Conservation (phyloP, 2,113 vertebrate genomes). For the Tetrao urogallus region DNA sequence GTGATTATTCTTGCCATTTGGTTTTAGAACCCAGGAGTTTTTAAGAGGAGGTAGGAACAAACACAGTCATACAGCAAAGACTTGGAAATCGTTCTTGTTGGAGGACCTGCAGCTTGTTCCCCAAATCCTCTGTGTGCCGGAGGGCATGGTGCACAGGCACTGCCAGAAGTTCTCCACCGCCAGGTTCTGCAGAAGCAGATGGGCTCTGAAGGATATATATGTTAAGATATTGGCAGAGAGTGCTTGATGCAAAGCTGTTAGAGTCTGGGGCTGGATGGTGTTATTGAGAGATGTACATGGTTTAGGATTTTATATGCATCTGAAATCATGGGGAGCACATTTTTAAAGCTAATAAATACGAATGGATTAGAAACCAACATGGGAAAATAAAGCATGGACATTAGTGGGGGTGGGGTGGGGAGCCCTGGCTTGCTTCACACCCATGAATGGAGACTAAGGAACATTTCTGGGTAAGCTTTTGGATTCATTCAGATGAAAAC, state of each 20-base stretch:
- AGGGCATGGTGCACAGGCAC: neutral
- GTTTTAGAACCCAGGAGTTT: neutral
- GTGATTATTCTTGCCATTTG: neutral
- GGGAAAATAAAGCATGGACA: neutral
- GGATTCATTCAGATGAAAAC: neutral
- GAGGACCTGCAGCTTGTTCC: conserved; percentile 7
- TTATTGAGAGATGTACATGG: neutral
- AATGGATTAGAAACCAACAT: neutral
- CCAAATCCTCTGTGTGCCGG: neutral
- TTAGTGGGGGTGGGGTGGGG: neutral
- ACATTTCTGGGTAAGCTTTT: neutral
- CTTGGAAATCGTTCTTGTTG: neutral
- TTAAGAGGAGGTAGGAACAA: neutral
- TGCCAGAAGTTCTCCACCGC: neutral
- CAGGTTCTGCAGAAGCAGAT: conserved; percentile 44
- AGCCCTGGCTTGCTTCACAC: neutral
- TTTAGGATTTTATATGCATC: neutral
- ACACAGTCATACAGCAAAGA: neutral
- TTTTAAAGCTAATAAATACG: neutral
- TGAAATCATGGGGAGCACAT: neutral
- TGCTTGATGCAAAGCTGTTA: neutral
- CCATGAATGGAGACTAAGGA: neutral
- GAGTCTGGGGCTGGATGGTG: conserved; percentile 2
- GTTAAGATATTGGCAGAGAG: conserved; percentile 18
- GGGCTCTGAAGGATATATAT: neutral